Percentiles rank a stretch among this genome's conserved stretches.
phyloP scores from a whole-genome alignment of 1,140 invertebrate genomes.

The Drosophila tropicalis region DNA sequence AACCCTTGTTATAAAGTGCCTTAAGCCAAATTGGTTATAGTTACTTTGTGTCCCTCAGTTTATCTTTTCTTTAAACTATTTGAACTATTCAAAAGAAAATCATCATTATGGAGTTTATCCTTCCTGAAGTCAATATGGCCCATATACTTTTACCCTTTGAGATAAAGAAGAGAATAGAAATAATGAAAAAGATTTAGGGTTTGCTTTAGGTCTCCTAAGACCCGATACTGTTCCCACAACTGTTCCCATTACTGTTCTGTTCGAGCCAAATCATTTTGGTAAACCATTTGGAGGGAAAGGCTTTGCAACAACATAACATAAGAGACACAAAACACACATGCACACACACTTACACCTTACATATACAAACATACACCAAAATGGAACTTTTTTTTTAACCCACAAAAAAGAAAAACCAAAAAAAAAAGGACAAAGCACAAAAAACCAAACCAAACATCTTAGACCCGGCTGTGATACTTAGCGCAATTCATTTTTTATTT shows the following conservation, averaged over 20 bases:
- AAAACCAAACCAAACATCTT: slow-evolving; percentile 63
- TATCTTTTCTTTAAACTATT: too few species aligned
- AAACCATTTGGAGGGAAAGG: background rate
- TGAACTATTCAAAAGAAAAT: too few species aligned
- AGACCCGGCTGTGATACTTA: slow-evolving; percentile 81
- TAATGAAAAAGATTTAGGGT: too few species aligned
- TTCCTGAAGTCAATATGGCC: too few species aligned
- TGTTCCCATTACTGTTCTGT: background rate
- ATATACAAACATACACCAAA: slow-evolving; percentile 33
- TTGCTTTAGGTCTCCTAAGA: too few species aligned
- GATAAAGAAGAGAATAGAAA: too few species aligned
- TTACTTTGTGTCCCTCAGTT: too few species aligned
- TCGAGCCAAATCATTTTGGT: background rate
- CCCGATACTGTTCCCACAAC: too few species aligned
- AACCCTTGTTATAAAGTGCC: too few species aligned
- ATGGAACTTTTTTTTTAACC: slow-evolving; percentile 9
- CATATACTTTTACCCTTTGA: too few species aligned
- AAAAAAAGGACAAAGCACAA: slow-evolving; percentile 16
- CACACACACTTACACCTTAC: slow-evolving; percentile 26
- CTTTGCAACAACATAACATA: slow-evolving; percentile 10
- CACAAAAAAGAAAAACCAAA: slow-evolving; percentile 9
- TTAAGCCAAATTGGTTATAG: too few species aligned
- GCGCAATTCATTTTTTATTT: slow-evolving; percentile 68
- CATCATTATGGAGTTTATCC: too few species aligned
- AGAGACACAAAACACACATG: background rate